Base-by-base conservation (phyloP, 2,113 vertebrate species). In the Osmerus mordax region DNA sequence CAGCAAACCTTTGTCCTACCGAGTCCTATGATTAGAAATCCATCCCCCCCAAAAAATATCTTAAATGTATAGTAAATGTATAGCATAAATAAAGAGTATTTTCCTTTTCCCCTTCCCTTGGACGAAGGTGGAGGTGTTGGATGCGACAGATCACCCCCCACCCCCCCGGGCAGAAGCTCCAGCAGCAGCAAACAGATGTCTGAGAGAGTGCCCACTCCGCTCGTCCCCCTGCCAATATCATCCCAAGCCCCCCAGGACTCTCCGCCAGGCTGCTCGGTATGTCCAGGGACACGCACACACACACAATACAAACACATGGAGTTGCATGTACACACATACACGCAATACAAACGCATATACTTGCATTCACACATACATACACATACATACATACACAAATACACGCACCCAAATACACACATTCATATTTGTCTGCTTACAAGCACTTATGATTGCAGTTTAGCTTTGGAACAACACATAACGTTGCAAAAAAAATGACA, bases 171-270 rank as follows among this genome's bases (percentile, higher is more conserved):
- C 87, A 85, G 83, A 79, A 85, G 84, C 80, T 87, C 85, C 89
- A 87, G 89, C 89, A 90, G 89, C 91, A 89, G 91, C 91, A 92
- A 93, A 91, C 92, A 92, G 91, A 93, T 93, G 92, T 93, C 92
- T 92, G 92, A 90, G 91, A 90, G 87, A 86, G 87, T 92, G 90
- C 91, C 92, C 90, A 91, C 84, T 91, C 75, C 80, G 73, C 89
- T 82, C 83, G 83, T 81, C 76, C n/a, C 65, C 74, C 82, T 93
- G 92, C 91, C 91, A 92, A 87, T 89, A 89, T 76, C 83, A 86
- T 88, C 88, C 82, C 81, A 81, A 83, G 90, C 86, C 89, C 83
- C 83, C 84, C 85, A 89, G 90, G 87, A 89, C 87, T 82, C 74
- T 7, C 83, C 67, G 86, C 88, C 89, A 90, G 80, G 81, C 69